These are phyloP conservation scores for Eumeta japonica DNA, from an alignment of 1,140 invertebrate species.

Conservation along the genomic window DNA sequence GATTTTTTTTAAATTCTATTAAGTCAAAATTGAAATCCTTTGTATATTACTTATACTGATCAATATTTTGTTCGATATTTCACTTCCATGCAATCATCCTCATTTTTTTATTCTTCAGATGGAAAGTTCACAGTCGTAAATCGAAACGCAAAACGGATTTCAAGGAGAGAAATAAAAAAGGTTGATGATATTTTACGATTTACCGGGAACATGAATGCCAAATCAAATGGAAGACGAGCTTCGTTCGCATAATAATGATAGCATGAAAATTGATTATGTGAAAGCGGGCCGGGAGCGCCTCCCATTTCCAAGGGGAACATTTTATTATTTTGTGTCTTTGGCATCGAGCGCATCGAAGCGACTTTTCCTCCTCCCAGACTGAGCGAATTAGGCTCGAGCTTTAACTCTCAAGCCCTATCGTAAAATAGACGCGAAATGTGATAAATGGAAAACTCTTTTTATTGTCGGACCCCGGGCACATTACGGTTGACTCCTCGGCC, in stretches of 20 bases:
- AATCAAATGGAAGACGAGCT: constrained; percentile 16
- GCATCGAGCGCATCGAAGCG: constrained; percentile 27
- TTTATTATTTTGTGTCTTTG: too few species aligned
- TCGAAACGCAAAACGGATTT: too few species aligned
- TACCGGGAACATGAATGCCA: constrained; percentile 10
- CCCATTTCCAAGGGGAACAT: constrained; percentile 49
- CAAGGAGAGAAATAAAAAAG: too few species aligned
- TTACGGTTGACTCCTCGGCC: constrained; percentile 29
- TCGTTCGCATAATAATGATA: constrained; percentile 23
- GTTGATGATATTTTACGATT: constrained; percentile 9
- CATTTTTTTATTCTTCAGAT: too few species aligned
- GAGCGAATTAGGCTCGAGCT: too few species aligned
- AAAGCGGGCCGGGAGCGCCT: constrained; percentile 45
- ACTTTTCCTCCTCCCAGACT: constrained; percentile 29
- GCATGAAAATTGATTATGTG: constrained; percentile 37
- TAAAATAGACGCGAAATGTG: constrained; percentile 56
- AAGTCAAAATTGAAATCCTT: too few species aligned
- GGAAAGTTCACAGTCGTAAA: too few species aligned
- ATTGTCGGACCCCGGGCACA: constrained; percentile 37
- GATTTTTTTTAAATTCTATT: too few species aligned
- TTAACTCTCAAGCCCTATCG: constrained; percentile 42
- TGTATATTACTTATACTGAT: too few species aligned
- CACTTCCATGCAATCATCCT: too few species aligned
- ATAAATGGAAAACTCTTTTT: constrained; percentile 55
- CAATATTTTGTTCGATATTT: too few species aligned